phyloP scores from a whole-genome alignment of 1,140 invertebrate species.

The Heterodera carotae region DNA sequence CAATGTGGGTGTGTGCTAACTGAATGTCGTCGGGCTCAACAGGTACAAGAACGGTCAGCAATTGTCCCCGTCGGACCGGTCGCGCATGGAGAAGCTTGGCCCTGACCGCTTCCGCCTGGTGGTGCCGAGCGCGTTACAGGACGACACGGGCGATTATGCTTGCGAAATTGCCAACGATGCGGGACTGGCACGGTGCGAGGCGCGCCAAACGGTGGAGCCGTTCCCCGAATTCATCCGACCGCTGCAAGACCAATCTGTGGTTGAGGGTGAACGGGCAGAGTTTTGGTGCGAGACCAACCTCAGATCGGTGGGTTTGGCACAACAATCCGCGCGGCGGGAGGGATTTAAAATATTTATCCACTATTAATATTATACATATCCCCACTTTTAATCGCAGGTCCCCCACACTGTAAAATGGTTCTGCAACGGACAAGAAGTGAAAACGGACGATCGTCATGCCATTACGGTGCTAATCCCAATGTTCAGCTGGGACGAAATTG shows the following conservation, averaged over 20 bases:
- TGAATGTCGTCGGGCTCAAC: too few species aligned
- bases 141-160: slow-evolving; percentile 66
- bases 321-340: too few species aligned
- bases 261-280: slow-evolving; percentile 58
- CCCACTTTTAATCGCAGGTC: slow-evolving; percentile 27
- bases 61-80: slow-evolving; percentile 53
- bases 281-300: slow-evolving; percentile 59
- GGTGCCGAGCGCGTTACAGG: slow-evolving; percentile 60
- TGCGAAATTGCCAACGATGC: slow-evolving; percentile 47
- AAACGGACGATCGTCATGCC: slow-evolving; percentile 49
- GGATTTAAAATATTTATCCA: too few species aligned
- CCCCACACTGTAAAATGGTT: slow-evolving; percentile 60
- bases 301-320: neutral
- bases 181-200: slow-evolving; percentile 70
- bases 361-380: too few species aligned
- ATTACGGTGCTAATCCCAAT: slow-evolving; percentile 2
- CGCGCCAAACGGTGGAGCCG: slow-evolving; percentile 59
- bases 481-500: too few species aligned
- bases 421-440: slow-evolving; percentile 60
- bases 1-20: too few species aligned
- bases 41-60: slow-evolving; percentile 64
- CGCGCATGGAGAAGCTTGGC: slow-evolving; percentile 63
- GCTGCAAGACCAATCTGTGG: slow-evolving; percentile 55
- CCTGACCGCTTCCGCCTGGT: slow-evolving; percentile 66
- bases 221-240: slow-evolving; percentile 56